Evolutionary conservation across 2,113 vertebrate species (phyloP).

Genomic region (Sphaerodactylus townsendi): DNA sequence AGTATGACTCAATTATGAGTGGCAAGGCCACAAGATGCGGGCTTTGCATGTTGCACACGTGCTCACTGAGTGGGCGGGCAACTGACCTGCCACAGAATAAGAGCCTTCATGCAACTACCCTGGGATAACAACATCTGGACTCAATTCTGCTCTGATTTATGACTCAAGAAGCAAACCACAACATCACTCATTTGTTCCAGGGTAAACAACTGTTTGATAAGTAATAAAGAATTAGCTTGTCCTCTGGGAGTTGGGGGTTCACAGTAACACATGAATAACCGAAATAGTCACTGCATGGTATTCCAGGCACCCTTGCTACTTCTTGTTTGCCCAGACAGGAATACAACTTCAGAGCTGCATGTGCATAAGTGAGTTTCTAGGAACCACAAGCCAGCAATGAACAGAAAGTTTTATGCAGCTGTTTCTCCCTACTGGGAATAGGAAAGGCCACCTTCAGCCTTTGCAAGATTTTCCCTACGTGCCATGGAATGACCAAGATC

Average conservation of each 20-base stretch:
- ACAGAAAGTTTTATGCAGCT: background rate
- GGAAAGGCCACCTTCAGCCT: no score
- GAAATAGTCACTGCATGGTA: background rate
- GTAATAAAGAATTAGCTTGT: no score
- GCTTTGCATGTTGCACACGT: background rate
- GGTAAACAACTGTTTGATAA: background rate
- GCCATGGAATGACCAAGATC: background rate
- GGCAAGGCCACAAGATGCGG: background rate
- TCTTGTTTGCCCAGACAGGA: background rate
- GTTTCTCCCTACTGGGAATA: background rate
- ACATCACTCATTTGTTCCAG: background rate
- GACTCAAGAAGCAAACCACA: background rate
- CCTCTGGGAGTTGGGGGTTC: background rate
- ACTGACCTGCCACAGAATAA: background rate
- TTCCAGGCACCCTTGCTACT: no score
- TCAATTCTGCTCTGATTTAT: background rate
- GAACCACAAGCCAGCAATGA: background rate
- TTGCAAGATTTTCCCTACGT: background rate
- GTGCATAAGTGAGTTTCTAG: background rate
- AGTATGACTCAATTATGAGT: background rate
- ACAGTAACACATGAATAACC: background rate
- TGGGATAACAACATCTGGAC: background rate
- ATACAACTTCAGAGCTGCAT: background rate
- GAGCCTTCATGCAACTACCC: no score
- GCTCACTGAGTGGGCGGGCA: background rate